A percentile compares a stretch with the other conserved stretches of the same genome.
These are phyloP conservation scores for Myopa tessellatipennis DNA, from an alignment of 2,888 invertebrate species.

Conservation along the genomic window DNA sequence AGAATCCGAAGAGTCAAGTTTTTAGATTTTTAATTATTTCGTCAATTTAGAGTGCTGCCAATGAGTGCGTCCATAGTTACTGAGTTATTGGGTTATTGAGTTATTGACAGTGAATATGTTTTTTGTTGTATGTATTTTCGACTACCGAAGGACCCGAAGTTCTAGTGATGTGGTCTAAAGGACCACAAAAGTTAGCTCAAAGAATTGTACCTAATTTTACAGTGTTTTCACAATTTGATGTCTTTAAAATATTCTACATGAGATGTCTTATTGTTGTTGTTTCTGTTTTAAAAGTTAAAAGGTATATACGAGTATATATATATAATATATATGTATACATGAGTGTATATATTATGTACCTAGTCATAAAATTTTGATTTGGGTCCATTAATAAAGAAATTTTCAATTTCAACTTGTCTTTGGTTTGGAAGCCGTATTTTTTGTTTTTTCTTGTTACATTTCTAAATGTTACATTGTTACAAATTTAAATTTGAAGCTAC, in stretches of 20 bases:
- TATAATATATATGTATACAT: slow-evolving; percentile 10
- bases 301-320: not conserved
- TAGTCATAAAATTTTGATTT: slow-evolving; percentile 30
- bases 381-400: slow-evolving; percentile 24
- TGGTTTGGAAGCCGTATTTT: slow-evolving; percentile 14
- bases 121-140: no score
- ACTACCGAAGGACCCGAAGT: no score
- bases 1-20: not conserved
- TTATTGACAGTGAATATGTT: not conserved
- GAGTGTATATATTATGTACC: not conserved
- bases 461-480: not conserved
- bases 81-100: not conserved
- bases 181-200: not conserved
- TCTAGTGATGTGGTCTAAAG: not conserved
- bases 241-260: slow-evolving; percentile 9
- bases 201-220: not conserved
- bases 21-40: not conserved
- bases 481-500: not conserved
- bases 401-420: slow-evolving; percentile 26
- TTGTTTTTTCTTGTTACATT: slow-evolving; percentile 6
- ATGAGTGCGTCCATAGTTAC: not conserved
- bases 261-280: not conserved
- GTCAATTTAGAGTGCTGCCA: not conserved
- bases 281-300: not conserved
- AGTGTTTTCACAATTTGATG: not conserved